These are phyloP conservation scores for Apodemia hepburni DNA, from an alignment of 2,888 invertebrate genomes.

Conservation along the genomic window DNA sequence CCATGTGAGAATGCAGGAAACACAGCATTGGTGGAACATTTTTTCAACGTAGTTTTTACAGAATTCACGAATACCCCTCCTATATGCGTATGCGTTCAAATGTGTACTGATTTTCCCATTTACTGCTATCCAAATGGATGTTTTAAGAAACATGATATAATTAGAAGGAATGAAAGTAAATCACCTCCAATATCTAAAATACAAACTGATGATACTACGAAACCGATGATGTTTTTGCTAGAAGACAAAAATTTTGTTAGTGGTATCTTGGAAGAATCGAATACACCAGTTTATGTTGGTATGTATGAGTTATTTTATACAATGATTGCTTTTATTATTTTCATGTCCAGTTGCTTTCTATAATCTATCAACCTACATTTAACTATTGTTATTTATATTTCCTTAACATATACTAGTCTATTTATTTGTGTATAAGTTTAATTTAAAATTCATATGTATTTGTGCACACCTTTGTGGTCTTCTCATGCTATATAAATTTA, in stretches of 20 bases:
- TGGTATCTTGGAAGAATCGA: slow-evolving; percentile 36
- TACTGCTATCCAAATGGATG: slow-evolving; percentile 69
- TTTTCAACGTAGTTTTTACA: slow-evolving; percentile 59
- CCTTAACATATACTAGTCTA: no score
- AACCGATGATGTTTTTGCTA: slow-evolving; percentile 41
- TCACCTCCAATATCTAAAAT: slow-evolving; percentile 24
- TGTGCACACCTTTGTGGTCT: no score
- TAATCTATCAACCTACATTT: no score
- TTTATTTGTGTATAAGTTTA: no score
- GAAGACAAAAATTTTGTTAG: slow-evolving; percentile 43
- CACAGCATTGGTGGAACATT: slow-evolving; percentile 50
- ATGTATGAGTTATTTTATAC: background rate
- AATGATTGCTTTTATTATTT: no score
- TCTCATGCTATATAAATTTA: no score
- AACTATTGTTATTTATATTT: no score
- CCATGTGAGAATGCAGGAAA: slow-evolving; percentile 42
- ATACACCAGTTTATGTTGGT: slow-evolving; percentile 22
- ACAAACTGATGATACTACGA: slow-evolving; percentile 34
- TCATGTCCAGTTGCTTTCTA: no score
- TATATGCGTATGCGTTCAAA: slow-evolving; percentile 60
- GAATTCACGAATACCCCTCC: slow-evolving; percentile 57
- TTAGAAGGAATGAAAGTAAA: slow-evolving; percentile 29
- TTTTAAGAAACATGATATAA: slow-evolving; percentile 41
- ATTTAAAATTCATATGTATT: no score
- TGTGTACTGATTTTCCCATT: slow-evolving; percentile 55